Evolutionary conservation across 2,888 invertebrate species (phyloP).

Genomic region (Deroplatys truncata): DNA sequence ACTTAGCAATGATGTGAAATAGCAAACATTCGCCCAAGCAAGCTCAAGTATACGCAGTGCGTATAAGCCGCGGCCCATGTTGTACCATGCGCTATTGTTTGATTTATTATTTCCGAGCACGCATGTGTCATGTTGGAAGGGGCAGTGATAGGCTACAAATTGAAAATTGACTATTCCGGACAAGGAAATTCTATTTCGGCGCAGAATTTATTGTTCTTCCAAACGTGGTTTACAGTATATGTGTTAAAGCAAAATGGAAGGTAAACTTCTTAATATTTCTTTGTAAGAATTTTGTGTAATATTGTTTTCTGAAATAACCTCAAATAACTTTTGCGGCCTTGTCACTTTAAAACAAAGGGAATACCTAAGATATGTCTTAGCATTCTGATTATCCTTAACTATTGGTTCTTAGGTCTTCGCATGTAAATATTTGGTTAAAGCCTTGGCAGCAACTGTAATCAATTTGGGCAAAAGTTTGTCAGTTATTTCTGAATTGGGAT

Average conservation of each 20-base stretch:
- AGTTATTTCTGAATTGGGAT: too few relatives aligned
- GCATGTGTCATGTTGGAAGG: constrained; percentile 1
- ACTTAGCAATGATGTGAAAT: neutral
- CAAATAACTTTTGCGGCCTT: neutral
- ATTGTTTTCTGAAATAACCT: neutral
- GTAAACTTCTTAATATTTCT: neutral
- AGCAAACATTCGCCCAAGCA: neutral
- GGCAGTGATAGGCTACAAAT: neutral
- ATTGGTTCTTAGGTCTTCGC: too few relatives aligned
- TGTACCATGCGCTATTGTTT: neutral
- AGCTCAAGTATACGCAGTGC: neutral
- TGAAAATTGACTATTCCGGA: neutral
- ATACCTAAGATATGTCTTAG: too few relatives aligned
- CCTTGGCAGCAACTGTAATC: too few relatives aligned
- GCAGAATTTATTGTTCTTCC: neutral
- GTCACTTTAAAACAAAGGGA: too few relatives aligned
- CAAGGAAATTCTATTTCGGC: neutral
- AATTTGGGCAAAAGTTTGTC: too few relatives aligned
- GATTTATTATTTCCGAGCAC: neutral
- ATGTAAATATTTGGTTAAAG: too few relatives aligned
- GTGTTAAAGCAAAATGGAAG: neutral
- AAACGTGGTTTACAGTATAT: neutral
- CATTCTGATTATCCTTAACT: too few relatives aligned
- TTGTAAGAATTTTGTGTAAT: neutral
- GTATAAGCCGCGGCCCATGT: neutral